Percentiles rank a stretch among this genome's conserved stretches.
Conservation (phyloP, 1,140 invertebrate species). For the Drosophila teissieri region DNA sequence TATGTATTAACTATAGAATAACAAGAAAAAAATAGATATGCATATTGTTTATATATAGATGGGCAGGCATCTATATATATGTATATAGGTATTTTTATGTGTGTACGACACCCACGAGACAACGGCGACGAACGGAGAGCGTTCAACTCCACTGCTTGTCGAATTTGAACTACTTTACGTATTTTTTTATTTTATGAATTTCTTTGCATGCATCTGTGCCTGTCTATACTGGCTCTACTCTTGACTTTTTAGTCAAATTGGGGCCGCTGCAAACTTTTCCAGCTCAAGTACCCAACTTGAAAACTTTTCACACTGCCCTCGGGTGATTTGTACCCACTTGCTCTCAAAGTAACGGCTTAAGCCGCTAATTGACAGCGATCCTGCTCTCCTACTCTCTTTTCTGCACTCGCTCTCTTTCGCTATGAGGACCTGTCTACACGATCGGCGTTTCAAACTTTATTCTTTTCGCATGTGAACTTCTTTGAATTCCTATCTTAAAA, state of each 20-base stretch:
- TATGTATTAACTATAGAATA: conserved; percentile 60
- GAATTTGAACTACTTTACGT: conserved; percentile 21
- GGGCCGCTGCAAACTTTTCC: conserved; percentile 29
- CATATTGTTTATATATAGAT: conserved; percentile 41
- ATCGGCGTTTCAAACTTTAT: neutral
- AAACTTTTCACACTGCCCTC: conserved; percentile 20
- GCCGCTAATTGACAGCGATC: conserved; percentile 7
- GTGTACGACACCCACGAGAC: conserved; percentile 35
- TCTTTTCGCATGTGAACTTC: too few species aligned
- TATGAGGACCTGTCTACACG: neutral
- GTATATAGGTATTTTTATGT: neutral
- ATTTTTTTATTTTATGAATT: conserved; percentile 7
- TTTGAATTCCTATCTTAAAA: too few species aligned
- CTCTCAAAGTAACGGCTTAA: conserved; percentile 8
- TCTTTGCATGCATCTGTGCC: conserved; percentile 28
- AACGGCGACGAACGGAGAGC: conserved; percentile 29
- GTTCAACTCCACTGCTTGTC: conserved; percentile 39
- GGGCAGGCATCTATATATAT: conserved; percentile 28
- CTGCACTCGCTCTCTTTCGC: too few species aligned
- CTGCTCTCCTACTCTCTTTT: neutral
- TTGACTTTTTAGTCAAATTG: neutral
- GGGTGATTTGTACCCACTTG: neutral
- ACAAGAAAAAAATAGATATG: conserved; percentile 52
- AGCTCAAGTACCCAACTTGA: conserved; percentile 10
- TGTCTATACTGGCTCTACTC: conserved; percentile 38